Conservation (phyloP, 2,888 invertebrate species). For the Venusia cambrica region DNA sequence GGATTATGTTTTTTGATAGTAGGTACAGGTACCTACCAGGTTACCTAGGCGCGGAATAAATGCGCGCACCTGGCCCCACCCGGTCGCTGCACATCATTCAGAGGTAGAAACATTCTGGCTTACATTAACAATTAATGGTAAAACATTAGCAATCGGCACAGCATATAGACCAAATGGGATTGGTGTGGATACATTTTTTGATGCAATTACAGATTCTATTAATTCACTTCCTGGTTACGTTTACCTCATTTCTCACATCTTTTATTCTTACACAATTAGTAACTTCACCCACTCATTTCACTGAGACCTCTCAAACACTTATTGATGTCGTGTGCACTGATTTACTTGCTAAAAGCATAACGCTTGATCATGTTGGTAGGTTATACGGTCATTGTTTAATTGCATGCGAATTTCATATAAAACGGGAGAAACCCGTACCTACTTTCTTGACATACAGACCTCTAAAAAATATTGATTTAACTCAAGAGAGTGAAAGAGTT, state of each 20-base stretch:
- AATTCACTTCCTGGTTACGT: conserved; percentile 4
- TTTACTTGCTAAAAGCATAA: conserved; percentile 2
- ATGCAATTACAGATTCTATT: conserved; percentile 9
- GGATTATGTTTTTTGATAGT: no score
- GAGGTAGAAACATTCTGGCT: no score
- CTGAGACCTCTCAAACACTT: conserved; percentile 5
- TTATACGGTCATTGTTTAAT: conserved; percentile 9
- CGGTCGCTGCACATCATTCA: no score
- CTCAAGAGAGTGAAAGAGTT: no score
- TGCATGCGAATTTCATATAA: conserved; percentile 6
- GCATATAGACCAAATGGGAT: conserved; percentile 5
- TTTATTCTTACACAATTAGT: conserved; percentile 3
- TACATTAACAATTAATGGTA: no score
- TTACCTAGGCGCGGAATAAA: no score
- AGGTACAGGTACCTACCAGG: no score
- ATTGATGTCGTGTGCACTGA: conserved; percentile 14
- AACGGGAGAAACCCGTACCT: conserved; percentile 2
- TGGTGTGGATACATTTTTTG: conserved; percentile 4
- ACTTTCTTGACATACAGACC: neutral
- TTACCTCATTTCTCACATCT: conserved; percentile 3
- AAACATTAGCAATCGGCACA: no score
- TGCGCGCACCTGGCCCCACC: no score
- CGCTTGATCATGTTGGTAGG: conserved; percentile 6
- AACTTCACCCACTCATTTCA: conserved; percentile 8
- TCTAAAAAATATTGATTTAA: neutral